A percentile compares a stretch with the other conserved stretches of the same genome.
These are phyloP conservation scores for Nephrotoma flavescens DNA, from an alignment of 2,888 invertebrate genomes.

Conservation along the genomic window DNA sequence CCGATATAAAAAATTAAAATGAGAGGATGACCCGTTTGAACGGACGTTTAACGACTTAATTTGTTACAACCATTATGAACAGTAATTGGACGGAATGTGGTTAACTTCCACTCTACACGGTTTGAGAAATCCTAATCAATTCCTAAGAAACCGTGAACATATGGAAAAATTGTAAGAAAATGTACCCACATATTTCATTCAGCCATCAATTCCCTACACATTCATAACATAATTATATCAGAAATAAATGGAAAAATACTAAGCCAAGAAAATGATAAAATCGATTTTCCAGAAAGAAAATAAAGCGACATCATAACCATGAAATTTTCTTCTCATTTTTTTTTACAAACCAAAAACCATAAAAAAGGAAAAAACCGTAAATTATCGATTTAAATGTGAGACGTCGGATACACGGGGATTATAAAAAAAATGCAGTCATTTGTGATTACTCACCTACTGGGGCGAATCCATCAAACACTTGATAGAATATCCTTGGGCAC, in stretches of 20 bases:
- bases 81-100: too few species aligned
- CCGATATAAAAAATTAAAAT: too few species aligned
- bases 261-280: not conserved
- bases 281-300: not conserved
- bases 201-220: not conserved
- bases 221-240: not conserved
- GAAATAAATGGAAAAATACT: not conserved
- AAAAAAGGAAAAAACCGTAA: not conserved
- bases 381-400: not conserved
- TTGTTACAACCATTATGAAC: too few species aligned
- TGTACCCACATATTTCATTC: not conserved
- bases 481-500: conserved; percentile 27
- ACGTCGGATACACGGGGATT: not conserved
- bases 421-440: not conserved
- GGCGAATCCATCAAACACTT: conserved; percentile 28
- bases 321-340: not conserved
- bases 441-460: conserved; percentile 24
- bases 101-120: too few species aligned
- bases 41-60: too few species aligned
- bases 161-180: not conserved
- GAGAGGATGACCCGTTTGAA: too few species aligned
- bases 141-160: not conserved
- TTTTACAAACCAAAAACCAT: not conserved
- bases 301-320: not conserved
- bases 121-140: too few species aligned